Evolutionary conservation across 2,888 invertebrate species (phyloP), one percentile per base, ranked within the genome.

Genomic region (Hanleya hanleyi): DNA sequence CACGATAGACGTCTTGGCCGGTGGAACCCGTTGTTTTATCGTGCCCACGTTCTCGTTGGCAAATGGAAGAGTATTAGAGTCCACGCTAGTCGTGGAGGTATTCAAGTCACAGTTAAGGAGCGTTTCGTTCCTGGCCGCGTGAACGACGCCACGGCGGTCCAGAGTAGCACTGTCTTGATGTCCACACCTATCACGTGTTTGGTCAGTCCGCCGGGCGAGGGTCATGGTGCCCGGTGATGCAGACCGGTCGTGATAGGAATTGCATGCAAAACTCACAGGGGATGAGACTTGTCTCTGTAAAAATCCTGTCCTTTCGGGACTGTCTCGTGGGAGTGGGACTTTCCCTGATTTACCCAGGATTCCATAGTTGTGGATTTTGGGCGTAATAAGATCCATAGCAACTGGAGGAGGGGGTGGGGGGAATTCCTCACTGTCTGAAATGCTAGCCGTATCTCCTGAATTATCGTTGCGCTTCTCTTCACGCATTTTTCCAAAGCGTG

Each of bases 31-130:
- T 88, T 98, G 98, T 90, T 97, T 96, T 88, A 99, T 98, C 69
- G 99, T 99, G 71, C 98, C 99, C 47, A 98, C 97, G 91, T 99
- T 98, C 91, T 99, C 98, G 91, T 99, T 98, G 82, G 98, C 98
- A 91, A 99, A 99, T 50, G 98, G 98, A 77, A 92, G 82, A 22
- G 91, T 88, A 79, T 98, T 97, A 65, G 97, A 97, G 92, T 98
- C 98, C 81, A 97, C 96, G 92, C 97, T 97, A 85, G 97, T 97
- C 0, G 86, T 82, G 12, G 88, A 88, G 29, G 81, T 75, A 72
- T 81, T 87, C 12, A 84, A 81, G 71, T 86, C 85, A 69, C 81
- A 76, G 67, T 80, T 82, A 12, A 73, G 69, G n/a, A 78, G 75
- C 5, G 81, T 76, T 37, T 77, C 76, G 51, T 76, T 76, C n/a